Conservation (phyloP, 1,140 invertebrate species). For the Drosophila suzukii region DNA sequence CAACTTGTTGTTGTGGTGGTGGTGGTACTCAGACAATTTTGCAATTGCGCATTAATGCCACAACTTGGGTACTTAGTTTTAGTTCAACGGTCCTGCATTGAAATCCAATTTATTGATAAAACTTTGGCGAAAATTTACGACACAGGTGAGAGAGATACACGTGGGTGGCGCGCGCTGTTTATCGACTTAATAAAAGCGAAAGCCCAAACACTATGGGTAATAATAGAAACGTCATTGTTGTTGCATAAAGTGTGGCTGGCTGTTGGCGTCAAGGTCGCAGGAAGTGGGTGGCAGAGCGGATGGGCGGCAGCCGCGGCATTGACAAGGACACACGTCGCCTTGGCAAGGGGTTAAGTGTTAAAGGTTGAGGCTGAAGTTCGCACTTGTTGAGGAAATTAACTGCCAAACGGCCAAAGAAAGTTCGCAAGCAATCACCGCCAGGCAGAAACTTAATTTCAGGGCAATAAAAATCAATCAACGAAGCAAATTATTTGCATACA, state of each 20-base stretch:
- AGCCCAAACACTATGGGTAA: conserved; percentile 35
- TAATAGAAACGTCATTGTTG: conserved; percentile 60
- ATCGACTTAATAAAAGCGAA: conserved; percentile 77
- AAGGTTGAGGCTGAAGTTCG: conserved; percentile 31
- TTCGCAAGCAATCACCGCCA: conserved; percentile 7
- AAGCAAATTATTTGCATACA: conserved; percentile 32
- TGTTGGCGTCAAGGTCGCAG: conserved; percentile 63
- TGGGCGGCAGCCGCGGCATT: conserved; percentile 58
- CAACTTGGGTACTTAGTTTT: conserved; percentile 65
- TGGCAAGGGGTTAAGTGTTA: conserved; percentile 51
- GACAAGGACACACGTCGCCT: conserved; percentile 56
- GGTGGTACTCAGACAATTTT: conserved; percentile 54
- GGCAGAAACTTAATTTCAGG: conserved; percentile 50
- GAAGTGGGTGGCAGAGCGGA: conserved; percentile 43
- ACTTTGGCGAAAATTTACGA: conserved; percentile 68
- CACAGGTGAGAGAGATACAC: conserved; percentile 12
- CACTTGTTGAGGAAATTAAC: conserved; percentile 65
- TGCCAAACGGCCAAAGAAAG: background rate
- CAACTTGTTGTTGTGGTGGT: conserved; percentile 31
- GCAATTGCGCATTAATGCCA: conserved; percentile 71
- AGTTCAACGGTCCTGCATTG: conserved; percentile 51
- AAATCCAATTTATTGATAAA: conserved; percentile 78
- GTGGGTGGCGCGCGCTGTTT: conserved; percentile 46
- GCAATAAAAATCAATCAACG: conserved; percentile 77
- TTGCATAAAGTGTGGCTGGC: conserved; percentile 45